Conservation (phyloP, 2,888 invertebrate species). For the Dysmachus trigonus region DNA sequence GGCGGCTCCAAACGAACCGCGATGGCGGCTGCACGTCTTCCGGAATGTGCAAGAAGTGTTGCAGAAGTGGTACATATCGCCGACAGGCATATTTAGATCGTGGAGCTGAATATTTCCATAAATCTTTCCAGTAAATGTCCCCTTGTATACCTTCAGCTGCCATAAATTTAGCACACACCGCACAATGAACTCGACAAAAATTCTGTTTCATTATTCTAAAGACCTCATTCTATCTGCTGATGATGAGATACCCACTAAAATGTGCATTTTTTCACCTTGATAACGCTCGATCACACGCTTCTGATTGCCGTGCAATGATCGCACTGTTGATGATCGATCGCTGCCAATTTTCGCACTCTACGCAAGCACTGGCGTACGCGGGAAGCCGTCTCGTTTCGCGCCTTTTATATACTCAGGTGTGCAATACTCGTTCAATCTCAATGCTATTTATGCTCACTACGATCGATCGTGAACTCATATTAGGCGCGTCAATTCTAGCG, state of each 20-base stretch:
- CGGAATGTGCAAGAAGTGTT: background rate
- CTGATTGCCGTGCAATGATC: conserved; percentile 10
- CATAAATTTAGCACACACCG: background rate
- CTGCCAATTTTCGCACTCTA: background rate
- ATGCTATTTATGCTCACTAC: background rate
- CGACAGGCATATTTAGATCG: background rate
- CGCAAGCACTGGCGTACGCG: background rate
- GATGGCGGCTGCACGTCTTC: background rate
- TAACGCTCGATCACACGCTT: conserved; percentile 3
- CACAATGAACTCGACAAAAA: conserved; percentile 24
- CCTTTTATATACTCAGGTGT: background rate
- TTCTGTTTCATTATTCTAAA: background rate
- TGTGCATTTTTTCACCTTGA: background rate
- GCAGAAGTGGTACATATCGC: background rate
- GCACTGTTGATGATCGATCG: background rate
- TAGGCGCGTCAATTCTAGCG: background rate
- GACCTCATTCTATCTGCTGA: background rate
- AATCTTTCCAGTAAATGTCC: background rate
- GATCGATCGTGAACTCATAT: conserved; percentile 22
- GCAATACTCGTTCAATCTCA: background rate
- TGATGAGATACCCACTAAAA: background rate
- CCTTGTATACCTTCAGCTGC: background rate
- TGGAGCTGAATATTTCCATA: background rate
- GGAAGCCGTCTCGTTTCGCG: background rate
- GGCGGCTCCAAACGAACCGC: background rate